Evolutionary conservation across 2,888 invertebrate genomes (phyloP).

Genomic region (Torymus auratus): DNA sequence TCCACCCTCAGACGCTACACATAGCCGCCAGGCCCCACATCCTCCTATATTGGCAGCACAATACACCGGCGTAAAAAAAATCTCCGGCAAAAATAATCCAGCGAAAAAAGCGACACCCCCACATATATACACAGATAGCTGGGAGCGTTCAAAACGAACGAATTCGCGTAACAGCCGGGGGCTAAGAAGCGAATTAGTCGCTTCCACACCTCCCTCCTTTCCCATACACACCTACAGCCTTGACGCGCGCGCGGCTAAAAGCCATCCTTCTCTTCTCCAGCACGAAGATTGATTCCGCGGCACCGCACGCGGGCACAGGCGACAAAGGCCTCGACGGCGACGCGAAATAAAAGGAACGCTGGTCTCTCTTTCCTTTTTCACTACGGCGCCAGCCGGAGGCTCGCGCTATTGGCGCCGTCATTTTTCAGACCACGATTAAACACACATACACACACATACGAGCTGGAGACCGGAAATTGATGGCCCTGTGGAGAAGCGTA

Average conservation of each 20-base stretch:
- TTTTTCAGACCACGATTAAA: constrained; percentile 45
- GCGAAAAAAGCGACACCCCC: neutral
- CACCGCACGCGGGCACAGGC: neutral
- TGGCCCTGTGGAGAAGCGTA: constrained; percentile 1
- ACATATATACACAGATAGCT: too few relatives aligned
- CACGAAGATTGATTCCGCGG: constrained; percentile 55
- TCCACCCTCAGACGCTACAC: too few relatives aligned
- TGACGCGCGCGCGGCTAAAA: neutral
- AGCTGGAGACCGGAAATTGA: constrained; percentile 23
- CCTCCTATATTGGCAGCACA: constrained; percentile 27
- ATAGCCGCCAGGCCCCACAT: too few relatives aligned
- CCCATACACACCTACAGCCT: neutral
- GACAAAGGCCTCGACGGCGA: constrained; percentile 27
- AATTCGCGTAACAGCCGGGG: constrained; percentile 11
- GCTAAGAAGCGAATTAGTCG: constrained; percentile 56
- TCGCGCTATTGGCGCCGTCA: neutral
- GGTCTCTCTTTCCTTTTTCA: neutral
- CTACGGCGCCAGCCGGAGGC: neutral
- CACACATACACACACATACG: neutral
- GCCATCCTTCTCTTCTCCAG: constrained; percentile 19
- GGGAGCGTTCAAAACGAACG: too few relatives aligned
- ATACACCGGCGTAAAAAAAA: constrained; percentile 23
- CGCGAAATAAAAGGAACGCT: constrained; percentile 27
- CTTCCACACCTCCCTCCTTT: neutral
- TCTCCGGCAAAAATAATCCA: neutral